Base-by-base conservation (phyloP, 2,113 vertebrate genomes). In the Poeciliopsis retropinna region DNA sequence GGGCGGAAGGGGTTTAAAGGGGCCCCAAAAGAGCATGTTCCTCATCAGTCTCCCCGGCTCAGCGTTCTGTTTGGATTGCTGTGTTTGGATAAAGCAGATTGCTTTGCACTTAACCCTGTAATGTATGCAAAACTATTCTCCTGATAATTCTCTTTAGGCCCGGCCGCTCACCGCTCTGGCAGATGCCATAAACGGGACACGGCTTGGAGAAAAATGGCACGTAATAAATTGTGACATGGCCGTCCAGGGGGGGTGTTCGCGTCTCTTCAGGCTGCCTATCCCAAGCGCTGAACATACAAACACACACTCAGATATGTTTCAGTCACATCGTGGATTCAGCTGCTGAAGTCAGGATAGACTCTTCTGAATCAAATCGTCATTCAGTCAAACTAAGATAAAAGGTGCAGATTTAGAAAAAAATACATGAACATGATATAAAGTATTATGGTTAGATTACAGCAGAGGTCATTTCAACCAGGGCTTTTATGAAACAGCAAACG, bases 71-170 rank as follows among this genome's bases (percentile, higher is more conserved):
- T 94, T 95, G 88, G 92, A 93, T 94, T 94, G 81, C 90, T 88
- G 85, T 94, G 93, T 94, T 95, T 94, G 92, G 92, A 94, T 93
- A 94, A 92, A 91, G 88, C 92, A 94, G 94, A 94, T 93, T 94
- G 94, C 92, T 95, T 95, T 94, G 94, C 94, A 94, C 93, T 94
- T 95, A 94, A 94, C 94, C 93, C 91, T 94, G 94, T 94, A 94
- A 94, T 94, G 89, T 93, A 94, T 93, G 93, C 94, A 92, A 89
- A 93, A 93, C 93, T 89, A 91, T 92, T 86, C 94, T 91, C 93
- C 84, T 91, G 94, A 92, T 92, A 91, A 90, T 93, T 90, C 87
- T 90, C 85, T 81, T 78, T 79, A 90, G 87, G 92, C 82, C 84
- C 83, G 75, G 75, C 85, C 92, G 80, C 86, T 93, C 92, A 91